Evolutionary conservation across 1,140 invertebrate species (phyloP).

Genomic region (Sinella curviseta): DNA sequence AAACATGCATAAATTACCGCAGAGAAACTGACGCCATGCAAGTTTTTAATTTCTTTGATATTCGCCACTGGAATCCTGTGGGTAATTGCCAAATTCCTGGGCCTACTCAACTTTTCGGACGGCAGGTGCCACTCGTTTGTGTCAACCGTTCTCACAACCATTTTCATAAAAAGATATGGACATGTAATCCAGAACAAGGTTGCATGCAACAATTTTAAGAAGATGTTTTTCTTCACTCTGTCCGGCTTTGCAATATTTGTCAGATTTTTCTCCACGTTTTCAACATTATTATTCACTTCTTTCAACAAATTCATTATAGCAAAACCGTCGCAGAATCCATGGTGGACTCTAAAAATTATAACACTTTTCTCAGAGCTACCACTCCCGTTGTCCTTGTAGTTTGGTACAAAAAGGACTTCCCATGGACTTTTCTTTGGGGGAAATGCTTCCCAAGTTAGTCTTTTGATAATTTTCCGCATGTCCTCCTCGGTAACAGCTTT

Average conservation of each 20-base stretch:
- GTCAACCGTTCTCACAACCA: conserved; percentile 30
- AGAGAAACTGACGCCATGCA: conserved; percentile 39
- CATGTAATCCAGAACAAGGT: conserved; percentile 35
- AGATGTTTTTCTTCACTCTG: background rate
- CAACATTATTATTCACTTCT: conserved; percentile 33
- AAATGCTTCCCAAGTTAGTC: background rate
- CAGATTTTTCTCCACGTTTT: too few relatives aligned
- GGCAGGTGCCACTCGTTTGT: conserved; percentile 40
- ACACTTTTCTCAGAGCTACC: conserved; percentile 7
- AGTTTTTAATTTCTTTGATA: conserved; percentile 45
- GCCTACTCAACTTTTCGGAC: conserved; percentile 2
- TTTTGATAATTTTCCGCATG: conserved; percentile 33
- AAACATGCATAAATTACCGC: conserved; percentile 37
- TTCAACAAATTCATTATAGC: conserved; percentile 42
- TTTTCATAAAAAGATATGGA: conserved; percentile 40
- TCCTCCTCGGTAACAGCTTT: background rate
- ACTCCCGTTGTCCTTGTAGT: background rate
- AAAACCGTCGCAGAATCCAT: conserved; percentile 30
- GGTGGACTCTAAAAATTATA: conserved; percentile 44
- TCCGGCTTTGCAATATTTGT: conserved; percentile 33
- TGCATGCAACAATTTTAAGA: background rate
- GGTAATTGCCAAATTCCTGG: conserved; percentile 37
- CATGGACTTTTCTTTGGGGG: conserved; percentile 4
- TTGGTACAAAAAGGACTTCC: conserved; percentile 13
- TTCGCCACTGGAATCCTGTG: conserved; percentile 25